phyloP scores from a whole-genome alignment of 2,888 invertebrate genomes.

The Nemurella pictetii region DNA sequence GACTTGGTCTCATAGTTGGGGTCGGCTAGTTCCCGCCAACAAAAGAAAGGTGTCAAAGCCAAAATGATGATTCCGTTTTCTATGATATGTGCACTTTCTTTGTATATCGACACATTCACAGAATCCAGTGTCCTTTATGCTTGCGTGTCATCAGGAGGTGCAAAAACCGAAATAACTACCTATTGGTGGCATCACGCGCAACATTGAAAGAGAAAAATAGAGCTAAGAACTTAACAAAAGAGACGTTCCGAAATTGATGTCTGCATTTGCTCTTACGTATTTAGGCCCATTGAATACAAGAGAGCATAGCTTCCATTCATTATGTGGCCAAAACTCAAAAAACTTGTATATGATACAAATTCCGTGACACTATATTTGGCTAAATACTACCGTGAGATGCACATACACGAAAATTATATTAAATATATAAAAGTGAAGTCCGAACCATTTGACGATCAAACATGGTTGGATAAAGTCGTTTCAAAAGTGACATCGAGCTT shows the following conservation, averaged over 20 bases:
- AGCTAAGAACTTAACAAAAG: neutral
- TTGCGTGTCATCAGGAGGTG: neutral
- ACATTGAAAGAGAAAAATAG: neutral
- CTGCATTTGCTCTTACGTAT: neutral
- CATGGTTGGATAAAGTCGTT: neutral
- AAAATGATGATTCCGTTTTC: slow-evolving; percentile 36
- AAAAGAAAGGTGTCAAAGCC: slow-evolving; percentile 39
- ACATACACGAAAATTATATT: too few species aligned
- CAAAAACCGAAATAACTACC: slow-evolving; percentile 2
- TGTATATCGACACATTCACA: slow-evolving; percentile 15
- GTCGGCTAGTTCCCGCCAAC: slow-evolving; percentile 34
- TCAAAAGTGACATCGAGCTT: too few species aligned
- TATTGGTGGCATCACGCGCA: slow-evolving; percentile 16
- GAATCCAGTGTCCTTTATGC: neutral
- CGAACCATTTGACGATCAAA: too few species aligned
- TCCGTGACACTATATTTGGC: too few species aligned
- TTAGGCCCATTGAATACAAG: too few species aligned
- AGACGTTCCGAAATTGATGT: neutral
- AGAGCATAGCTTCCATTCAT: too few species aligned
- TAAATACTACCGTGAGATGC: too few species aligned
- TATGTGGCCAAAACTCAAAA: too few species aligned
- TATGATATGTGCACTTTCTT: slow-evolving; percentile 19
- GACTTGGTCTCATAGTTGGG: slow-evolving; percentile 26
- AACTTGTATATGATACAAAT: too few species aligned
- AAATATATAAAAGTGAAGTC: too few species aligned